A percentile compares a stretch with the other conserved stretches of the same genome.
phyloP scores from a whole-genome alignment of 1,140 invertebrate species.

The Cyphomyrmex costatus region DNA sequence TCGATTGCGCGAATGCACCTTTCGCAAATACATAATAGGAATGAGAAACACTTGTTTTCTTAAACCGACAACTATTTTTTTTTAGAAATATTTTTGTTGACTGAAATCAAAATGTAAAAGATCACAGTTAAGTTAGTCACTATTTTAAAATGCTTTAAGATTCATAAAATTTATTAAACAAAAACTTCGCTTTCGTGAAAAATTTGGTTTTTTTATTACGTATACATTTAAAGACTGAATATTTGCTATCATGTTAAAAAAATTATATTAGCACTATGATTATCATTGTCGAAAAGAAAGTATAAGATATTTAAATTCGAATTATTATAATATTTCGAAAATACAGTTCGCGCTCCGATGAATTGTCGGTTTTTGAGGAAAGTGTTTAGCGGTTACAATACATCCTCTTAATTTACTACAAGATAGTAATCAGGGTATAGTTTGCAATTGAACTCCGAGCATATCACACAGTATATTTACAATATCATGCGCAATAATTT shows the following conservation, averaged over 20 bases:
- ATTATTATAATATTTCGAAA: slow-evolving; percentile 4
- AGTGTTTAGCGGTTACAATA: slow-evolving; percentile 23
- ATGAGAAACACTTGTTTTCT: neutral
- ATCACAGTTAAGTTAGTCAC: neutral
- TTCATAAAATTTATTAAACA: neutral
- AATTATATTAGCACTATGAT: neutral
- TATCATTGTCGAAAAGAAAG: neutral
- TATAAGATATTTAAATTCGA: neutral
- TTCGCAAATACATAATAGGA: neutral
- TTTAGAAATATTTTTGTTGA: neutral
- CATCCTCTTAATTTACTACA: slow-evolving; percentile 22
- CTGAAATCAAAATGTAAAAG: neutral
- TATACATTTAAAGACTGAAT: neutral
- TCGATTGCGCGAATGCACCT: slow-evolving; percentile 42
- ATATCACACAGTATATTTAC: slow-evolving; percentile 46
- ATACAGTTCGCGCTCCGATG: too few species aligned
- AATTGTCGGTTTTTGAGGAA: neutral
- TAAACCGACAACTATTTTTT: neutral
- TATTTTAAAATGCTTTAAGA: neutral
- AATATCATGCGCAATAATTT: slow-evolving; percentile 1
- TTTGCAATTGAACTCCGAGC: slow-evolving; percentile 57
- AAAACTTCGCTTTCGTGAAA: neutral
- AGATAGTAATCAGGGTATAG: slow-evolving; percentile 58
- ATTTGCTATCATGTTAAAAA: neutral
- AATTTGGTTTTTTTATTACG: neutral